Base-by-base conservation (phyloP, 1,140 invertebrate genomes). In the Planococcus citri region DNA sequence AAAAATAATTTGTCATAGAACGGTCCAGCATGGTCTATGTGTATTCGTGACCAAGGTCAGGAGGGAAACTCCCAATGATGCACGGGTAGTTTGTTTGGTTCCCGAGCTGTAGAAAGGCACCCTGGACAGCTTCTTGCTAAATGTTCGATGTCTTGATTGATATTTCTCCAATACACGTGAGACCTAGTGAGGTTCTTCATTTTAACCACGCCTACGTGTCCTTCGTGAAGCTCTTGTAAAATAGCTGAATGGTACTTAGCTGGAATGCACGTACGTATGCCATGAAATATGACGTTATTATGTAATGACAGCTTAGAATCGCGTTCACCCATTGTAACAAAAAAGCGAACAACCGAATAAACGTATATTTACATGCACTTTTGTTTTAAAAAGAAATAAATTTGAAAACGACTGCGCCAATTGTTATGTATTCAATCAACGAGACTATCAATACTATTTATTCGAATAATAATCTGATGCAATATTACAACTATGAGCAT, bases 121-220 rank as follows among this genome's bases (percentile, higher is more conserved):
- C 51, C 29, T 33, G 29, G 29, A 22, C 51, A 58, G 4, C 17
- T 3, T 6, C 17, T 3, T 8, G 21, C 51, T 58, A 58, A 8
- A 58, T 58, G 4, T 4, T 4, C 4, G 6, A 58, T 58, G 6
- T 58, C 51, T 58, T 22, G 3, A 17, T 58, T 17, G 21, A 73
- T 79, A 78, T 33, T 72, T 74, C 24, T 78, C n/a, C n/a, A n/a
- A n/a, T n/a, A n/a, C n/a, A n/a, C n/a, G n/a, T n/a, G n/a, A n/a
- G 70, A 21, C 81, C 80, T 12, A 82, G n/a, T n/a, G n/a, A n/a
- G 41, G 4, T 74, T 71, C 74, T 83, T 84, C 78, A 82, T 82
- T 71, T 77, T 76, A 1, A 78, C 77, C 8, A 82, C 78, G 1
- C 79, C 80, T 14, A 75, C 69, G 72, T 83, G 82, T 22, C 73